Percentiles rank a stretch among this genome's conserved stretches.
These are phyloP conservation scores for Notothenia coriiceps DNA, from an alignment of 2,113 vertebrate genomes.

Conservation along the genomic window DNA sequence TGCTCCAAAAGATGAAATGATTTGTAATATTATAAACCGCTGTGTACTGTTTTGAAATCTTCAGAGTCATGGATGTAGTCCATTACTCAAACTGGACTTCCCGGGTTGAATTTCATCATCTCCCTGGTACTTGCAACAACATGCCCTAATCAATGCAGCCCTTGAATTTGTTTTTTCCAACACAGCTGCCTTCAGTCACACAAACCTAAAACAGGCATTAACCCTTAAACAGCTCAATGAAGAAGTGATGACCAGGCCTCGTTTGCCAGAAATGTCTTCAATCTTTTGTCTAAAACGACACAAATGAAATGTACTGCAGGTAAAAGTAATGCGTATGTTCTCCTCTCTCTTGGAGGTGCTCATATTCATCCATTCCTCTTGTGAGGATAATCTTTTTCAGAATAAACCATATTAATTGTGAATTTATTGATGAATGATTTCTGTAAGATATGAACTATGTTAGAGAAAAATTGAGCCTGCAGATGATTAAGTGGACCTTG, in stretches of 20 bases:
- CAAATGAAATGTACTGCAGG: background rate
- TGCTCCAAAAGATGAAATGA: background rate
- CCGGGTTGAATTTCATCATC: background rate
- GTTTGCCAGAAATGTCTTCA: background rate
- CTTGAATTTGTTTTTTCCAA: background rate
- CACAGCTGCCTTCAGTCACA: background rate
- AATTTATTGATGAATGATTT: background rate
- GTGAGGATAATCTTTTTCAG: background rate
- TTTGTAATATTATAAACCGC: background rate
- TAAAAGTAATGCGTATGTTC: background rate
- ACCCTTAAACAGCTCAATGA: background rate
- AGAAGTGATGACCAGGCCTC: background rate
- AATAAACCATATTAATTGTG: background rate
- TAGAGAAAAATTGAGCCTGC: background rate
- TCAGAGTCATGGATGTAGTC: background rate
- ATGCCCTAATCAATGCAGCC: background rate
- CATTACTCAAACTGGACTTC: background rate
- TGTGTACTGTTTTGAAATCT: background rate
- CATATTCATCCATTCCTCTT: background rate
- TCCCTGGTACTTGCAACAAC: background rate
- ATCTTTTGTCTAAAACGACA: background rate
- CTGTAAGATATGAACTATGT: background rate
- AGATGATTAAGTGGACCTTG: slow-evolving; percentile 25
- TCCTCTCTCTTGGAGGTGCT: background rate
- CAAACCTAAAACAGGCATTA: background rate